Base-by-base conservation (phyloP, 1,140 invertebrate species). In the Drosophila sturtevanti region DNA sequence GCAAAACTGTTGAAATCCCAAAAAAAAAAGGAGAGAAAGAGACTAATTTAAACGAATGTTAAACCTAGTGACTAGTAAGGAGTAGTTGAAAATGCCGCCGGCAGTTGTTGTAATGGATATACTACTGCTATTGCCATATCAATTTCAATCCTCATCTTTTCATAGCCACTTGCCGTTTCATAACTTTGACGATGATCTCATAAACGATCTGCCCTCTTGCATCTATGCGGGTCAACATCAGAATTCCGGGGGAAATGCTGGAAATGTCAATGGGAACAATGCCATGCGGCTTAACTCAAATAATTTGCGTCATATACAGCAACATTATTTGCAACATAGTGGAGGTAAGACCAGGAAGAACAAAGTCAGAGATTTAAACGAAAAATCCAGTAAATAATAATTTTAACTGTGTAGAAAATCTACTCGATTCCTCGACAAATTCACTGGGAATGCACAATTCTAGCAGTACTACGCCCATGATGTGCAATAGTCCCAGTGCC, bases 201-300 rank as follows among this genome's bases (percentile, higher is more conserved):
- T 92, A 14, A 92, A 90, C 24, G 91, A 92, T 54, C 68, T 92
- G 61, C 90, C 91, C 16, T 92, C 91, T 21, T 92, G 91, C 72
- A 89, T 92, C 34, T 92, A 92, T 85, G 91, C 90, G 24, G 76
- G 85, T 24, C 89, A 90, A 21, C 77, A 85, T 60, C 84, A 89
- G 48, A 61, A 65, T 6, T 67, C 71, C 0, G 72, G 68, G 21
- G 69, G 69, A 1, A 48, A 61, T 22, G 41, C 34, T 16, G 74
- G 80, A 27, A 65, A 66, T 2, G 68, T 69, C 12, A 64, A 54
- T 11, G 76, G 71, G n/a, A 66, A 60, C 44, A 63, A 68, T 10
- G 86, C 72, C 1, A 41, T 92, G 24, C 79, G 86, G 0, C 69
- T 91, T 1, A 91, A 63, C 37, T 77, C 89, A 1, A 91, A 80